Base-by-base conservation (phyloP, 92 coral and sea anemone genomes). In the Zoanthus gigantus region DNA sequence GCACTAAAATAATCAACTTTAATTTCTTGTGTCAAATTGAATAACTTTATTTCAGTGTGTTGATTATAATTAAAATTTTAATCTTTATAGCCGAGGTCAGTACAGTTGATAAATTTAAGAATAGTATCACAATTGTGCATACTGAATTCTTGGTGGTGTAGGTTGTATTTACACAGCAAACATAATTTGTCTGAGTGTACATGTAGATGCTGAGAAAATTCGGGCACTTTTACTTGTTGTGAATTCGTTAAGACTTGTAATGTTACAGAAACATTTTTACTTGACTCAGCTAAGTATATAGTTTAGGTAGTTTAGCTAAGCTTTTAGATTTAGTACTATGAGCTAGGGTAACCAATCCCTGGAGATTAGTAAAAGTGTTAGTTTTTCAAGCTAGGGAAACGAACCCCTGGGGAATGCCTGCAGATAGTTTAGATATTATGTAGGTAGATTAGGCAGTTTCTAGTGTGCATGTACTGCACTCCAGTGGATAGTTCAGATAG, bases 341-440 rank as follows among this genome's bases (percentile, higher is more conserved):
- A 74, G 78, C 78, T 17, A 74, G 78, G 78, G 58, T 44, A 74
- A 74, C 78, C 78, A 74, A 16, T 74, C 78, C 78, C 78, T 74
- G 78, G 57, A 58, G 58, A 42, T 44, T 74, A 74, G 78, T 74
- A 74, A 74, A 16, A 46, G 52, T 74, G 31, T 74, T 74, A 74
- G 57, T 74, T 34, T 0, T 0, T 0, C 42, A 34, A 34, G 42
- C 42, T 34, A 34, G 42, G 42, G 42, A 0, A 34, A 73, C 77
- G 58, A 73, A 73, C 42, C 77, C 77, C 77, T 73, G 57, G 77
- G 56, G 77, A 74, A 58, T 74, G 78, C 78, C 13, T 74, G 78
- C 46, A 74, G 44, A 44, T 74, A 45, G 78, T 23, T 74, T 74
- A 75, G 79, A 46, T 47, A 74, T 44, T 68, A 28, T 42, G 13